Evolutionary conservation across 2,113 vertebrate species (phyloP).

Genomic region (Lepidothrix coronata): DNA sequence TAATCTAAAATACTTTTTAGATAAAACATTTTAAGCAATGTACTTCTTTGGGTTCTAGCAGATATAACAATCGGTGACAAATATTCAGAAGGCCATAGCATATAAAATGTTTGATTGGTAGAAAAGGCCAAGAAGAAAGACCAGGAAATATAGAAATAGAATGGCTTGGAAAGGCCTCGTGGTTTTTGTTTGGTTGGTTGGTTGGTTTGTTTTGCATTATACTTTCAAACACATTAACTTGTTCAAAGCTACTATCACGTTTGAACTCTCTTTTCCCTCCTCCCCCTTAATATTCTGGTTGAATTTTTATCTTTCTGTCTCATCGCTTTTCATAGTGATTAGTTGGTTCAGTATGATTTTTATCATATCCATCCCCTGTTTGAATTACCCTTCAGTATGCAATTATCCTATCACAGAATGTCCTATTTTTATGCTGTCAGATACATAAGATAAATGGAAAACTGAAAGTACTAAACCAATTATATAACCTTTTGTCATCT

Average conservation of each 20-base stretch:
- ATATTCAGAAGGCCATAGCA: not conserved
- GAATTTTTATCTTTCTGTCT: conserved; percentile 67
- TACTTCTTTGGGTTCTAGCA: not conserved
- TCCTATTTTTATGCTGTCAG: conserved; percentile 73
- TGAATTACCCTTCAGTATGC: conserved; percentile 73
- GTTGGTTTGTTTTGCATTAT: not conserved
- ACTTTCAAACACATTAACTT: conserved; percentile 3
- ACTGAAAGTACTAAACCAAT: conserved; percentile 66
- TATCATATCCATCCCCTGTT: conserved; percentile 68
- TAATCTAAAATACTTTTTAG: not conserved
- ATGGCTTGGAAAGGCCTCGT: not conserved
- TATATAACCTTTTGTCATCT: conserved; percentile 70
- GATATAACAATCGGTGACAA: not conserved
- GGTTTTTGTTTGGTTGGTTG: not conserved
- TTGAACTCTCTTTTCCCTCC: conserved; percentile 37
- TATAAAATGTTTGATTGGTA: not conserved
- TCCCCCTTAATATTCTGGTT: conserved; percentile 28
- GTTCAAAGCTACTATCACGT: conserved; percentile 31
- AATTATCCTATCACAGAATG: conserved; percentile 78
- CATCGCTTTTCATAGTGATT: conserved; percentile 67
- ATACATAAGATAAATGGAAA: conserved; percentile 74
- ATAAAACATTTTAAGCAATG: not conserved
- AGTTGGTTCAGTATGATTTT: conserved; percentile 73
- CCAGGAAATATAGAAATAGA: not conserved
- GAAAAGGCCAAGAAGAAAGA: not conserved